These are phyloP conservation scores for Linnaemya tessellans DNA, from an alignment of 2,888 invertebrate species.

Conservation along the genomic window DNA sequence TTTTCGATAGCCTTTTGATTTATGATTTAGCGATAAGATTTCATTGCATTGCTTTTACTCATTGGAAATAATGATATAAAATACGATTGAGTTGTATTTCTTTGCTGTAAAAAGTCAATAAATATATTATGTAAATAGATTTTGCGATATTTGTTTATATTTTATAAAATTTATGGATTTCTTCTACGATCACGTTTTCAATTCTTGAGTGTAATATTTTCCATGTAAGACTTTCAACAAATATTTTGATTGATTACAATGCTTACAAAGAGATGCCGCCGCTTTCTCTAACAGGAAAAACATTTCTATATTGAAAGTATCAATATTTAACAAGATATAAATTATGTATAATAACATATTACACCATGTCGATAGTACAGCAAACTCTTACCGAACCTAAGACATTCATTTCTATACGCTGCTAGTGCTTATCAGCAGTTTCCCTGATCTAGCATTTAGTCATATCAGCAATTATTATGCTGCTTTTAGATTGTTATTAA, in stretches of 20 bases:
- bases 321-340: conserved; percentile 41
- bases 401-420: neutral
- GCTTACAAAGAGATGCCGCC: conserved; percentile 40
- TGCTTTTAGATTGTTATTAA: conserved; percentile 7
- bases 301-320: conserved; percentile 6
- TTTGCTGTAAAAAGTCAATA: neutral
- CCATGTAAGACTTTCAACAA: conserved; percentile 20
- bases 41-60: conserved; percentile 32
- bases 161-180: conserved; percentile 48
- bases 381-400: neutral
- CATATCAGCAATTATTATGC: neutral
- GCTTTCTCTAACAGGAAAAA: conserved; percentile 32
- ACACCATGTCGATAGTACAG: neutral
- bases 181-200: neutral
- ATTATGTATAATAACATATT: neutral
- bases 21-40: conserved; percentile 78
- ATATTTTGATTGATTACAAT: conserved; percentile 33
- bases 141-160: conserved; percentile 39
- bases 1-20: conserved; percentile 82
- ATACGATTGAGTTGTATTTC: conserved; percentile 13
- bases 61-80: conserved; percentile 3
- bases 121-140: conserved; percentile 28
- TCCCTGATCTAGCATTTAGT: neutral
- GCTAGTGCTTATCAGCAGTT: neutral
- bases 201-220: conserved; percentile 13